Conservation (phyloP, 2,113 vertebrate species). For the Rattus rattus region DNA sequence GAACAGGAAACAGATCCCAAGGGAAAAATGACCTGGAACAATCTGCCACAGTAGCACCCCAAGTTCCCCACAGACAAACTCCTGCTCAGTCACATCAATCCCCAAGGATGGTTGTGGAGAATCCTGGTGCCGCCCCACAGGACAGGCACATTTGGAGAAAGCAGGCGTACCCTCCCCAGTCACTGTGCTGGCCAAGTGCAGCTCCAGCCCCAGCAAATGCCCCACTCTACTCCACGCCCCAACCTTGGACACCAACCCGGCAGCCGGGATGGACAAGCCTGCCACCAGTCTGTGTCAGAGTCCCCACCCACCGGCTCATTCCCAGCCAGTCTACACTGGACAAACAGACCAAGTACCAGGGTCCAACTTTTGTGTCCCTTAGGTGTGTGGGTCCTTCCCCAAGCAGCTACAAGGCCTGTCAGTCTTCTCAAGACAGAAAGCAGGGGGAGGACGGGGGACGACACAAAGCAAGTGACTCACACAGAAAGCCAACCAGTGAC, state of each 20-base stretch:
- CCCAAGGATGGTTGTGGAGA: rapidly evolving
- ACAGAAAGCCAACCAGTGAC: slow-evolving; percentile 80
- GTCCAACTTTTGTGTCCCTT: slow-evolving; percentile 79
- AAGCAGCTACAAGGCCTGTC: slow-evolving; percentile 86
- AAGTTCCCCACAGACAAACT: background rate
- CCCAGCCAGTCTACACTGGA: slow-evolving; percentile 66
- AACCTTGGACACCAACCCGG: background rate
- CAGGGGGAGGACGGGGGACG: slow-evolving; percentile 75
- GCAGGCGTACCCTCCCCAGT: background rate
- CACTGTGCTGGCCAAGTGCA: background rate
- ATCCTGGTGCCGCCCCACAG: no score
- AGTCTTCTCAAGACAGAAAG: slow-evolving; percentile 76
- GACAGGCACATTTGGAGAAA: rapidly evolving
- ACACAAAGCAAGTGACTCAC: slow-evolving; percentile 78
- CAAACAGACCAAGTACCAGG: slow-evolving; percentile 75
- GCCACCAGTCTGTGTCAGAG: background rate
- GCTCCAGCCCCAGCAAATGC: background rate
- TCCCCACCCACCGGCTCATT: background rate
- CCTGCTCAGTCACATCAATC: background rate
- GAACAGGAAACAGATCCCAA: background rate
- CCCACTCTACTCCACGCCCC: background rate
- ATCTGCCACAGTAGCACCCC: background rate
- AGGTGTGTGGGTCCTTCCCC: slow-evolving; percentile 82
- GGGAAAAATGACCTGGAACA: background rate
- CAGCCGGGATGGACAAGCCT: background rate